Conservation (phyloP, 2,888 invertebrate species). For the Chalcosyrphus nemorum region DNA sequence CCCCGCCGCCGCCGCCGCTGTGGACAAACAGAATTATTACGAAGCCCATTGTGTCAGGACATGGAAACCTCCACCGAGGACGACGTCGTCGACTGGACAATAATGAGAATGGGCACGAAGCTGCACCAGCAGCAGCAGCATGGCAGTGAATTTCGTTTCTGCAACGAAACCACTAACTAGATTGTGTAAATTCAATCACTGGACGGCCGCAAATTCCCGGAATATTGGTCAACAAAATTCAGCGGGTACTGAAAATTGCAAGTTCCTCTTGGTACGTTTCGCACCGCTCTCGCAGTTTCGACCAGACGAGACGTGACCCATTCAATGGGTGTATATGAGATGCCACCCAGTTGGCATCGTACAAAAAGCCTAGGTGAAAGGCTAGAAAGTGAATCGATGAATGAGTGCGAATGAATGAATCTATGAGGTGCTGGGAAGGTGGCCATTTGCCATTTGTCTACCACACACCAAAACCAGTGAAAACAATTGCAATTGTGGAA, state of each 20-base stretch:
- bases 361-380: slow-evolving; percentile 30
- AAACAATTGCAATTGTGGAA: slow-evolving; percentile 71
- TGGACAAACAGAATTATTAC: slow-evolving; percentile 61
- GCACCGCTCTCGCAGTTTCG: no score
- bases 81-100: slow-evolving; percentile 17
- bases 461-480: slow-evolving; percentile 58
- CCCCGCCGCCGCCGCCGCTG: background rate
- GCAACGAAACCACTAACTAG: slow-evolving; percentile 71
- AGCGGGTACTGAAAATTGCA: slow-evolving; percentile 59
- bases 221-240: slow-evolving; percentile 72
- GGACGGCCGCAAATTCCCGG: slow-evolving; percentile 64
- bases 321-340: slow-evolving; percentile 2
- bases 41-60: slow-evolving; percentile 27
- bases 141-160: slow-evolving; percentile 58
- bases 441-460: slow-evolving; percentile 45
- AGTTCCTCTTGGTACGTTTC: slow-evolving; percentile 37
- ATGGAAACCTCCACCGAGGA: slow-evolving; percentile 8
- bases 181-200: slow-evolving; percentile 73
- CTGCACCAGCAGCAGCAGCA: background rate
- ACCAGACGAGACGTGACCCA: slow-evolving; percentile 39
- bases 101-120: slow-evolving; percentile 40
- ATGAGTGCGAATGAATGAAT: slow-evolving; percentile 61
- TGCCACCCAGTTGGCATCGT: background rate
- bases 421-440: slow-evolving; percentile 10
- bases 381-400: slow-evolving; percentile 71